Percentiles rank a stretch among this genome's conserved stretches.
These are phyloP conservation scores for Apostichopus japonicus DNA, from an alignment of 35 echinoderm and acorn worm genomes.

Conservation along the genomic window DNA sequence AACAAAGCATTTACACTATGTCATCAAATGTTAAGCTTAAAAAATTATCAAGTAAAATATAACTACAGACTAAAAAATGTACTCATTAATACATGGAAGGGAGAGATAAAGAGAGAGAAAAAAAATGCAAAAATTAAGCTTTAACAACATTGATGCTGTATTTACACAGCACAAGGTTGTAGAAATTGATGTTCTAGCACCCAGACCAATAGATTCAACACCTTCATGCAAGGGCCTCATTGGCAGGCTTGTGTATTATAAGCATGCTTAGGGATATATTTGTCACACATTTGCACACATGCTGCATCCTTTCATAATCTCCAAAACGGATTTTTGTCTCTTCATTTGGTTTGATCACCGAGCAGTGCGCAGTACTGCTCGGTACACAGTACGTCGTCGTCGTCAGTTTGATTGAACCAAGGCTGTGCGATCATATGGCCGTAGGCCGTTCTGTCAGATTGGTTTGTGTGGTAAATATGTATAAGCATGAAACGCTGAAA, in stretches of 20 bases:
- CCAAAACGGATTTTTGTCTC: neutral
- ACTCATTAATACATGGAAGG: too few species aligned
- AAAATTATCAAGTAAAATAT: too few species aligned
- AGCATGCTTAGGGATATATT: conserved; percentile 14
- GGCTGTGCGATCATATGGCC: conserved; percentile 19
- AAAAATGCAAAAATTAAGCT: neutral
- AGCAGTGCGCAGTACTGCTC: neutral
- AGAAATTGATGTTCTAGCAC: neutral
- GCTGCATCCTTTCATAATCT: neutral
- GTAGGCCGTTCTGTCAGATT: conserved; percentile 39
- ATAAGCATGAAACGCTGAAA: conserved; percentile 22
- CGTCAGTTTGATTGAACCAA: conserved; percentile 38
- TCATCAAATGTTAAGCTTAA: too few species aligned
- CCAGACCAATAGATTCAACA: neutral
- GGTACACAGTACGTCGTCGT: neutral
- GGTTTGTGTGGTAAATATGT: conserved; percentile 14
- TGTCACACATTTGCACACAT: conserved; percentile 21
- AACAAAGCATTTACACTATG: too few species aligned
- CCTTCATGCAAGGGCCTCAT: conserved; percentile 20
- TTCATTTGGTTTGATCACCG: neutral
- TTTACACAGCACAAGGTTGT: conserved; percentile 14
- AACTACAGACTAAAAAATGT: too few species aligned
- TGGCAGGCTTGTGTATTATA: conserved; percentile 10
- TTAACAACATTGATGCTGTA: neutral
- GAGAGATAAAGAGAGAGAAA: neutral